Evolutionary conservation across 2,888 invertebrate genomes (phyloP).

Genomic region (Athripsodes cinereus): DNA sequence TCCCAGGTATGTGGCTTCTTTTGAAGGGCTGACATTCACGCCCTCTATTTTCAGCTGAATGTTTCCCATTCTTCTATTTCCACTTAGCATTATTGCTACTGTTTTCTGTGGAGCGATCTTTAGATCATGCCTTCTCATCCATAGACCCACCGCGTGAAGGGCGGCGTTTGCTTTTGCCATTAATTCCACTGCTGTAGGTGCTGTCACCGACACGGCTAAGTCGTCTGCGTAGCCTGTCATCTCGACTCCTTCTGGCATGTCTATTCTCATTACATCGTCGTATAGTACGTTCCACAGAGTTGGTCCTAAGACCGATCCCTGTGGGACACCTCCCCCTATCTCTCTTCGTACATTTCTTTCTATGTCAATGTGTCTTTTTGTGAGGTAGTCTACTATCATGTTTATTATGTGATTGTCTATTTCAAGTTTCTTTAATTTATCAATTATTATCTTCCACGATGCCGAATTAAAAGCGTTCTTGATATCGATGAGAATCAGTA

Average conservation of each 20-base stretch:
- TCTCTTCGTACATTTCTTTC: neutral
- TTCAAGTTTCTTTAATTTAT: neutral
- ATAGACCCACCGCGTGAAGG: neutral
- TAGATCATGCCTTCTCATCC: neutral
- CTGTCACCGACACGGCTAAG: neutral
- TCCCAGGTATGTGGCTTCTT: neutral
- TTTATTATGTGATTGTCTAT: neutral
- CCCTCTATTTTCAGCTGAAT: neutral
- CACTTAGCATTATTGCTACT: neutral
- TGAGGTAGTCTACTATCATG: neutral
- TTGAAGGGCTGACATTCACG: neutral
- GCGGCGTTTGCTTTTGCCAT: neutral
- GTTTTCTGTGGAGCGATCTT: neutral
- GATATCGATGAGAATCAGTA: neutral
- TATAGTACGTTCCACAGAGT: conserved; percentile 2
- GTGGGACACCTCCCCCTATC: neutral
- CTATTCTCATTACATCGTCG: neutral
- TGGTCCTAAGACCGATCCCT: neutral
- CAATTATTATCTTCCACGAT: neutral
- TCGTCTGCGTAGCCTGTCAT: neutral
- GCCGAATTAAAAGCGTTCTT: neutral
- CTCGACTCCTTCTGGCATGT: neutral
- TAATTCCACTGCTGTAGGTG: neutral
- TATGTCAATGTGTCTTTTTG: neutral
- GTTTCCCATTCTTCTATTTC: neutral